Base-by-base conservation (phyloP, 2,888 invertebrate species). In the Dasysyrphus albostriatus region DNA sequence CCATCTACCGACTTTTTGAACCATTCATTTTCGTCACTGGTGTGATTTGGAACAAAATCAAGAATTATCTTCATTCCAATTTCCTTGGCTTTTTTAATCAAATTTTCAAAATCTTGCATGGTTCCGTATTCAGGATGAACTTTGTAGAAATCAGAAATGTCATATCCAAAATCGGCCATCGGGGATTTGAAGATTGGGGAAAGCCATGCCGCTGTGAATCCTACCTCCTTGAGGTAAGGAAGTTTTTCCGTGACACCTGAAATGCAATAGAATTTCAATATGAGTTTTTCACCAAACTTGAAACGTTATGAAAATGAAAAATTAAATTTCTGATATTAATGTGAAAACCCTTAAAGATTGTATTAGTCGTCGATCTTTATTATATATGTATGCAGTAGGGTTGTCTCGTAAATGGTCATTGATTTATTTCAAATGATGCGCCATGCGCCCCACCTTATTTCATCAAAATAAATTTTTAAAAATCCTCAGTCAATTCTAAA, bases 1-100 rank as follows among this genome's bases (percentile, higher is more conserved):
- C 92, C 92, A 0, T 93, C 93, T 4, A 95, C 93, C 0, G 98
- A 98, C 73, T 95, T 93, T 32, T 92, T 91, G 92, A 98, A 98
- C 96, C 98, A 98, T 2, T 95, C 94, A 63, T 97, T 96, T 88
- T 96, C 93, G 61, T 95, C 95, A 88, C 97, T 97, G 0, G 96
- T 94, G 88, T 95, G 95, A 89, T 95, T 95, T 24, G 92, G 93
- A 2, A 94, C 94, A 88, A 94, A 93, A 88, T 94, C 94, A 49
- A 94, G 88, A 29, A 94, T 91, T 7, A 93, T 91, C 85, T 91
- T 92, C 0, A 93, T 80, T 5, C 94, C 94, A 49, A 94, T 88
- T 81, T 93, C 93, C 49, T 93, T 93, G 4, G 95, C 94, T 89
- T 93, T 94, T 51, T 90, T 92, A 3, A 95, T 89, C 49, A 96